phyloP scores from a whole-genome alignment of 2,888 invertebrate species.

The Glyphotaelius pellucidus region DNA sequence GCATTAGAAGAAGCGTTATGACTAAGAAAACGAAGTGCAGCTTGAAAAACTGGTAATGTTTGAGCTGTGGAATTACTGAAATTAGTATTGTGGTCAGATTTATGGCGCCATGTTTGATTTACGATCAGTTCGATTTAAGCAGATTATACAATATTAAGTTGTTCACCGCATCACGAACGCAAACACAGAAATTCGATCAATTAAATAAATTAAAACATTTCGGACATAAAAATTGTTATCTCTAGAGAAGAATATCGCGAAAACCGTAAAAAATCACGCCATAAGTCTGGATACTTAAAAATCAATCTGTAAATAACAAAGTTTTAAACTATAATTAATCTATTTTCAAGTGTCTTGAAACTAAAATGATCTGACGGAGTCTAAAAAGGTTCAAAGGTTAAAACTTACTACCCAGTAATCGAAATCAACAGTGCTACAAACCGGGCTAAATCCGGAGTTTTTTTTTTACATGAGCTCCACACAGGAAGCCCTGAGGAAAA shows the following conservation, averaged over 20 bases:
- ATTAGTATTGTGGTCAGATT: constrained; percentile 20
- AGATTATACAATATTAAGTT: not conserved
- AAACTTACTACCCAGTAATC: no score
- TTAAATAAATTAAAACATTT: not conserved
- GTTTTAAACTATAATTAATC: no score
- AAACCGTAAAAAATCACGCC: not conserved
- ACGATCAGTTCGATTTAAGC: not conserved
- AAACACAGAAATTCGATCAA: not conserved
- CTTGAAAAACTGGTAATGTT: not conserved
- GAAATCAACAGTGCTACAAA: no score
- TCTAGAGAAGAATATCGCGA: no score
- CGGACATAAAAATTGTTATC: not conserved
- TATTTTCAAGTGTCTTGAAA: no score
- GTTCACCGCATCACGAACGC: not conserved
- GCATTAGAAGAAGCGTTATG: not conserved
- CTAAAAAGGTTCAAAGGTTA: no score
- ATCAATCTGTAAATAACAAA: no score
- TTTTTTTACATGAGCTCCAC: no score
- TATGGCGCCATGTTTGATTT: not conserved
- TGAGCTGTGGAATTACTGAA: not conserved
- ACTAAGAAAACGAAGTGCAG: not conserved
- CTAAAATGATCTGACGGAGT: no score
- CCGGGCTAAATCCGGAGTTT: no score
- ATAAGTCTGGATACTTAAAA: no score
- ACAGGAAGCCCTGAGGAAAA: no score